Base-by-base conservation (phyloP, 2,888 invertebrate species). In the Hyppa rectilinea region DNA sequence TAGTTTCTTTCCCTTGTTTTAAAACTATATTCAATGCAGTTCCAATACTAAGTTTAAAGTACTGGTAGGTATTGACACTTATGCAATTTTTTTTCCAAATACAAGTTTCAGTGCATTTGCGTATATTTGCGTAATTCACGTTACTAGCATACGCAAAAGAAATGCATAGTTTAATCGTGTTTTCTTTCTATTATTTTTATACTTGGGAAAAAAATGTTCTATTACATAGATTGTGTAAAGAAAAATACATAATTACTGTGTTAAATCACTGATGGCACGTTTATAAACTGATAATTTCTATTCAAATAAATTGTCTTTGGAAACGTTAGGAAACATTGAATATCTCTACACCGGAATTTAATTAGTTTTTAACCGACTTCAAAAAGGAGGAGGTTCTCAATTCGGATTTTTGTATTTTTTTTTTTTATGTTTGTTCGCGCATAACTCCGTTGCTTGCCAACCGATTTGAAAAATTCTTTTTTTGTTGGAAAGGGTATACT, bases 231-330 rank as follows among this genome's bases (percentile, higher is more conserved):
- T 65, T 73, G 36, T 47, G 45, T 52, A 49, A 52, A 34, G 34
- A 12, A n/a, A 29, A 47, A 52, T 12, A 52, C 26, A 55, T 40
- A 23, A n/a, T 50, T 43, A 62, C 31, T 36, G 58, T 20, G 20
- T 38, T 47, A 52, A 4, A 17, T 49, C n/a, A 36, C 26, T 31
- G n/a, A 43, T 58, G 17, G 47, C 43, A 63, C 59, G 53, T 59
- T 75, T 49, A 59, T 26, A 43, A 40, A 78, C n/a, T n/a, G 26
- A 71, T 58, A 17, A 63, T 55, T 63, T 60, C 12, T 60, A 45
- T 36, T 31, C 20, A 47, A 61, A 62, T 70, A 62, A 56, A 70
- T 45, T 36, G 29, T 45, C 26, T n/a, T 14, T 26, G 45, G 40
- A 23, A 43, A 45, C 43, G 71, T 38, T 52, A 60, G 12, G 31